Evolutionary conservation across 2,113 vertebrate species (phyloP).

Genomic region (Collichthys lucidus): DNA sequence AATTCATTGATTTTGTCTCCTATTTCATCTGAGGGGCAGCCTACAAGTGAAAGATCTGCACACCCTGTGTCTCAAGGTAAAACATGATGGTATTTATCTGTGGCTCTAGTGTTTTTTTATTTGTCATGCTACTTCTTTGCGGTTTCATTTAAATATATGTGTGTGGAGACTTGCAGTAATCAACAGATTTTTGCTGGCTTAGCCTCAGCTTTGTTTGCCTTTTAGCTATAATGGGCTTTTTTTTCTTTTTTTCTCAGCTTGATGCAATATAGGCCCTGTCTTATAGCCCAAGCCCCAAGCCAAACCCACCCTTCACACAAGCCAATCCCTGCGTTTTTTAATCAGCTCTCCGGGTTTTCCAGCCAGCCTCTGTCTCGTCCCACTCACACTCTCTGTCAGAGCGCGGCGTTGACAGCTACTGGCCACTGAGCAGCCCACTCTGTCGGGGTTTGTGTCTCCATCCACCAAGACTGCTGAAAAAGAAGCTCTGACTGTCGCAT

Average conservation of each 20-base stretch:
- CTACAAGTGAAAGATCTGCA: not conserved
- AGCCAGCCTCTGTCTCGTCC: slow-evolving; percentile 76
- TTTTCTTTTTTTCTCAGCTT: slow-evolving; percentile 14
- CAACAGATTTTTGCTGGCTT: not conserved
- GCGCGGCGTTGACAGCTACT: slow-evolving; percentile 79
- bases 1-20: not conserved
- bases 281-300: slow-evolving; percentile 46
- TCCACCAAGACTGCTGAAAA: slow-evolving; percentile 67
- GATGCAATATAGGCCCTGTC: slow-evolving; percentile 32
- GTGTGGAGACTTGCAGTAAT: slow-evolving; percentile 16
- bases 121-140: not conserved
- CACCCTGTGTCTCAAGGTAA: not conserved
- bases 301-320: slow-evolving; percentile 50
- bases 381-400: slow-evolving; percentile 77
- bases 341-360: slow-evolving; percentile 78
- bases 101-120: not conserved
- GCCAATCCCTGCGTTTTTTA: slow-evolving; percentile 42
- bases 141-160: not conserved
- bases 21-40: not conserved
- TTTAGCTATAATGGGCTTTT: slow-evolving; percentile 3
- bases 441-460: slow-evolving; percentile 74
- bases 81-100: not conserved
- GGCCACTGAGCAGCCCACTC: slow-evolving; percentile 79
- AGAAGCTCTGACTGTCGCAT: slow-evolving; percentile 53
- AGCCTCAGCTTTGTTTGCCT: slow-evolving; percentile 33